Evolutionary conservation across 1,140 invertebrate species (phyloP), one percentile per base, ranked within the genome.

Genomic region (Zaprionus inermis): DNA sequence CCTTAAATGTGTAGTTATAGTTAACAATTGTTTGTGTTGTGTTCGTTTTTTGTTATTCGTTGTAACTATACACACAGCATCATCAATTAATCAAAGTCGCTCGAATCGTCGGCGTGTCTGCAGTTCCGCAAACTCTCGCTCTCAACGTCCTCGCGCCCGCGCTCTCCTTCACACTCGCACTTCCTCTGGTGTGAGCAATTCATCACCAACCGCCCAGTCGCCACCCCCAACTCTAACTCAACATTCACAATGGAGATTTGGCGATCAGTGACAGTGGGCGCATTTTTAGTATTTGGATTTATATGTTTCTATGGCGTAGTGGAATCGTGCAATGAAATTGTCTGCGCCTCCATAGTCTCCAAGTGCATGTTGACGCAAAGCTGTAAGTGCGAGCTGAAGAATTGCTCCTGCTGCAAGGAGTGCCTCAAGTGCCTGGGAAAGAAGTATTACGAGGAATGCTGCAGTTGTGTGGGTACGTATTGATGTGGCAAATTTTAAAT

Each of bases 291-390:
- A 54, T 66, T 91, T 54, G 80, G 83, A 54, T 61, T 81, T 49
- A 73, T 80, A 22, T 84, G 72, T 55, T 91, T 91, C 63, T 91
- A 81, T 67, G 80, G 75, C 63, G 54, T 81, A 24, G 90, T 91
- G 80, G 86, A 92, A 51, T 91, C 91, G 55, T 92, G 91, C 74
- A 92, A 92, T 56, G 91, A 92, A 82, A 66, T 91, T 52, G 91
- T 92, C 36, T 92, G 91, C 60, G 91, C 91, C 52, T 98, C 97
- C 85, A 96, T 98, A 24, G 98, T 99, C 5, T 98, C 97, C 91
- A 98, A 98, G 93, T 99, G 98, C 91, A 97, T 98, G 95, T 94
- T 99, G 36, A 98, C 97, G 14, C 97, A 98, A 89, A 97, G 97
- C 24, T 99, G 98, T 93, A 98, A 98, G 92, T 99, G 98, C 93